A percentile compares a stretch with the other conserved stretches of the same genome.
phyloP scores from a whole-genome alignment of 2,888 invertebrate genomes.

The Aleiodes testaceus region DNA sequence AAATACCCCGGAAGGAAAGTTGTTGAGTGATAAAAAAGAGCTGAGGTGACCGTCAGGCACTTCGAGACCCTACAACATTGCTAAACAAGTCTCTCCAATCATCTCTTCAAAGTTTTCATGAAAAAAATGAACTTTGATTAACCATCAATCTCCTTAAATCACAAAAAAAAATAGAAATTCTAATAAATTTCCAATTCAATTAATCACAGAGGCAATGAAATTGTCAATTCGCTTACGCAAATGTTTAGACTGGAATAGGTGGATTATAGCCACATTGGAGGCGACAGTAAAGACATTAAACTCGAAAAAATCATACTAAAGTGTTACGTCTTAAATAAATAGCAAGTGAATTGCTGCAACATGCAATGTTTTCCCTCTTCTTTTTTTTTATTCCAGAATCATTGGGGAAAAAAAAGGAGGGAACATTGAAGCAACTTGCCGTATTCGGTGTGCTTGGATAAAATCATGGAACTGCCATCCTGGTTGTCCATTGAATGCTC shows the following conservation, averaged over 20 bases:
- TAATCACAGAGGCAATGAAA: neutral
- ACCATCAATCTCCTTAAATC: neutral
- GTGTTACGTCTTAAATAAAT: slow-evolving; percentile 12
- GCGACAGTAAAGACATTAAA: slow-evolving; percentile 60
- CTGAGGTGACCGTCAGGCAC: slow-evolving; percentile 33
- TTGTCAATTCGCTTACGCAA: slow-evolving; percentile 49
- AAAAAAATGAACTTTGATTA: neutral
- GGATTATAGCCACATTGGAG: slow-evolving; percentile 59
- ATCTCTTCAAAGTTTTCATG: neutral
- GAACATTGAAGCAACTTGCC: slow-evolving; percentile 52
- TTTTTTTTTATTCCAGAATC: slow-evolving; percentile 32
- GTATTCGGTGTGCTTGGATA: slow-evolving; percentile 46
- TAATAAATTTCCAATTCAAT: neutral
- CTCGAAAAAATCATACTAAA: slow-evolving; percentile 11
- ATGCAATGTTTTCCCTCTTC: neutral
- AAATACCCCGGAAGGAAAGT: slow-evolving; percentile 48
- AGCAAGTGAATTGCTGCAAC: slow-evolving; percentile 6
- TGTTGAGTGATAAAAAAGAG: slow-evolving; percentile 23
- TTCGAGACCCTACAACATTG: slow-evolving; percentile 34
- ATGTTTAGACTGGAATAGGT: slow-evolving; percentile 63
- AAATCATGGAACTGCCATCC: slow-evolving; percentile 34
- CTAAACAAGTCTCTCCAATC: slow-evolving; percentile 18
- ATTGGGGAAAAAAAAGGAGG: too few relatives aligned
- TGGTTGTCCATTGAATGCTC: slow-evolving; percentile 36
- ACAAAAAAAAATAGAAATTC: neutral